Conservation (phyloP, 1,140 invertebrate genomes). For the Hyles euphorbiae region DNA sequence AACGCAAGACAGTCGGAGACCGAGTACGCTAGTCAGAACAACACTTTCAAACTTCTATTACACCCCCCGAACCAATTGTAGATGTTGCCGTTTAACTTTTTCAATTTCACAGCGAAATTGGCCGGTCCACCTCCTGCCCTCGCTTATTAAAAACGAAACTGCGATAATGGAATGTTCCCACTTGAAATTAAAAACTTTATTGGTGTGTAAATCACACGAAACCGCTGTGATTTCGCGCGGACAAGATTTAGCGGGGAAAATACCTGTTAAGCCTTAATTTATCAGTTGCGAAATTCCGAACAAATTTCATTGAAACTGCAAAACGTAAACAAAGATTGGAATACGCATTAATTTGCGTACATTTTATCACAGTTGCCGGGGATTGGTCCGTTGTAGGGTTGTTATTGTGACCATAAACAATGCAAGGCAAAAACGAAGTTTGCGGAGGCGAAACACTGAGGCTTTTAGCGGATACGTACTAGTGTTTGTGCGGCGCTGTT, state of each 20-base stretch:
- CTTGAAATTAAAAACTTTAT: slow-evolving; percentile 37
- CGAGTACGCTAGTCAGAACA: not conserved
- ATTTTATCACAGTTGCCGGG: not conserved
- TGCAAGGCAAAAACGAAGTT: no score
- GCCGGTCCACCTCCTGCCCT: slow-evolving; percentile 18
- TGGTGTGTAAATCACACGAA: slow-evolving; percentile 29
- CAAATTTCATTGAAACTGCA: slow-evolving; percentile 20
- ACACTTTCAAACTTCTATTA: slow-evolving; percentile 8
- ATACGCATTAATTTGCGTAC: slow-evolving; percentile 19
- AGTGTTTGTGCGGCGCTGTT: no score
- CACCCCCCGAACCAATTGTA: slow-evolving; percentile 23
- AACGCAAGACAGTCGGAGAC: not conserved
- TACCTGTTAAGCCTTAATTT: slow-evolving; percentile 20
- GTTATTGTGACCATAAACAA: no score
- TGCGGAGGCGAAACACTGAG: no score
- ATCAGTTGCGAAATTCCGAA: slow-evolving; percentile 24
- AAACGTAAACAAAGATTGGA: slow-evolving; percentile 14
- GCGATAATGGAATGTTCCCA: slow-evolving; percentile 28
- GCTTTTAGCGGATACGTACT: no score
- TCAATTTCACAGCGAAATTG: slow-evolving; percentile 35
- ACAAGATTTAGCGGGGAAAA: slow-evolving; percentile 22
- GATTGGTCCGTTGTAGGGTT: no score
- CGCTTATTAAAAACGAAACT: slow-evolving; percentile 34
- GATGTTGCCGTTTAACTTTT: slow-evolving; percentile 35
- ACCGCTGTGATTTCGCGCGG: slow-evolving; percentile 16